phyloP scores from a whole-genome alignment of 2,888 invertebrate genomes.

The Drosophila leonis region DNA sequence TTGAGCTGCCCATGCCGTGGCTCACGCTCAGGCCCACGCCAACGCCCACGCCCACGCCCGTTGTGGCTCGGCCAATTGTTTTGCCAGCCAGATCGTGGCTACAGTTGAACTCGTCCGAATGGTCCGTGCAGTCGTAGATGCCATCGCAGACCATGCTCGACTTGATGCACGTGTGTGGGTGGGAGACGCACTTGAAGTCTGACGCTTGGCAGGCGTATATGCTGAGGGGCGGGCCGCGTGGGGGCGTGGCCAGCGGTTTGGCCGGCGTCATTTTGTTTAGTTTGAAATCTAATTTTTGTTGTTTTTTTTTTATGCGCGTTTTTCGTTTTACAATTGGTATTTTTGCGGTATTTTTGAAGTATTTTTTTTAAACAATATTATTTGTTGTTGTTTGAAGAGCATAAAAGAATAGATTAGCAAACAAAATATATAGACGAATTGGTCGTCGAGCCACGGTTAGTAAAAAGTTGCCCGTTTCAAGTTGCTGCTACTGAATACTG shows the following conservation, averaged over 20 bases:
- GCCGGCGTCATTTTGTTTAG: conserved; percentile 54
- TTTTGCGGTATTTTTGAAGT: conserved; percentile 7
- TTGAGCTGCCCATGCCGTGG: neutral
- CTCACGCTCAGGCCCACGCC: neutral
- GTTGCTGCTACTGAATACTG: neutral
- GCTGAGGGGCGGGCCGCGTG: conserved; percentile 44
- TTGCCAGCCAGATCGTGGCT: conserved; percentile 64
- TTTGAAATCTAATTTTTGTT: conserved; percentile 77
- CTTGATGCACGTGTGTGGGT: conserved; percentile 84
- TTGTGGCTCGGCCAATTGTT: conserved; percentile 1
- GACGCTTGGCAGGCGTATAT: conserved; percentile 79
- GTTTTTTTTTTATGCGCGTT: neutral
- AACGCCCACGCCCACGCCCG: neutral
- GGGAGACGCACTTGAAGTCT: conserved; percentile 85
- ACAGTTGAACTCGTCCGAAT: conserved; percentile 89
- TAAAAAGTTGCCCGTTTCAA: conserved; percentile 9
- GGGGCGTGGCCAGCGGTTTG: conserved; percentile 42
- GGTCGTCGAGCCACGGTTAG: conserved; percentile 40
- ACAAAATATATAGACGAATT: conserved; percentile 9
- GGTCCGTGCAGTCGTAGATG: conserved; percentile 87
- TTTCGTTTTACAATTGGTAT: neutral
- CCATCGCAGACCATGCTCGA: conserved; percentile 87
- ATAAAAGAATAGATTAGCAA: conserved; percentile 50
- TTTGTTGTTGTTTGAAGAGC: conserved; percentile 29
- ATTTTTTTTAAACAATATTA: conserved; percentile 9